A percentile compares a stretch with the other conserved stretches of the same genome.
Evolutionary conservation across 2,888 invertebrate genomes (phyloP).

Genomic region (Auanema sp.): DNA sequence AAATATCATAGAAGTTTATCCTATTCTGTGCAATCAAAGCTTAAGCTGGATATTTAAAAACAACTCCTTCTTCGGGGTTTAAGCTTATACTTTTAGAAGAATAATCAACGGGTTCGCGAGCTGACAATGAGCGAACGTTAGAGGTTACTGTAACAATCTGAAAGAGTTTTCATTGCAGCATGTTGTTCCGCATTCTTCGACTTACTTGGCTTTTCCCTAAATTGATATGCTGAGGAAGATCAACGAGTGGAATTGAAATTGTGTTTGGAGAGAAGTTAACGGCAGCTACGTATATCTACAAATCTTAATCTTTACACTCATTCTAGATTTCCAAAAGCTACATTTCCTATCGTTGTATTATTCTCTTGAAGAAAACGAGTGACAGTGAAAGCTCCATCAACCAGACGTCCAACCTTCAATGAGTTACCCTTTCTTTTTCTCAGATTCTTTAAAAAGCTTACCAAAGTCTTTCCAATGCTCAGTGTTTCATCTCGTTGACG

Average conservation of each 20-base stretch:
- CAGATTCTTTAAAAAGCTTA: too few species aligned
- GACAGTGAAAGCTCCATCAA: constrained; percentile 51
- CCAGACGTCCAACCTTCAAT: constrained; percentile 27
- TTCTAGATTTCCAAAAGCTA: constrained; percentile 18
- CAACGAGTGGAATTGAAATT: constrained; percentile 38
- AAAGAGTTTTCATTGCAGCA: constrained; percentile 9
- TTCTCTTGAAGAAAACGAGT: constrained; percentile 47
- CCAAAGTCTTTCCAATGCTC: constrained; percentile 31
- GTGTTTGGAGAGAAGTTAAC: constrained; percentile 44
- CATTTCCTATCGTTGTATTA: constrained; percentile 39
- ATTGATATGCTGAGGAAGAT: constrained; percentile 35
- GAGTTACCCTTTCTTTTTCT: neutral
- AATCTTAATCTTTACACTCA: neutral
- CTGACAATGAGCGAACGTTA: constrained; percentile 31
- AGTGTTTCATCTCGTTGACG: constrained; percentile 47
- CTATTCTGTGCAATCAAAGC: neutral
- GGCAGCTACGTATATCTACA: constrained; percentile 50
- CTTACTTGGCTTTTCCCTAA: constrained; percentile 29
- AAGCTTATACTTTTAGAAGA: constrained; percentile 35
- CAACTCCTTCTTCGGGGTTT: constrained; percentile 50
- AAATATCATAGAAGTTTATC: too few species aligned
- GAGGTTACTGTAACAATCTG: constrained; percentile 49
- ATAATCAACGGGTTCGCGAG: constrained; percentile 40
- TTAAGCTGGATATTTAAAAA: constrained; percentile 44
- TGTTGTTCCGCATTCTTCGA: constrained; percentile 5